These are phyloP conservation scores for Drosophila mettleri DNA, from an alignment of 2,888 invertebrate species.

Conservation along the genomic window DNA sequence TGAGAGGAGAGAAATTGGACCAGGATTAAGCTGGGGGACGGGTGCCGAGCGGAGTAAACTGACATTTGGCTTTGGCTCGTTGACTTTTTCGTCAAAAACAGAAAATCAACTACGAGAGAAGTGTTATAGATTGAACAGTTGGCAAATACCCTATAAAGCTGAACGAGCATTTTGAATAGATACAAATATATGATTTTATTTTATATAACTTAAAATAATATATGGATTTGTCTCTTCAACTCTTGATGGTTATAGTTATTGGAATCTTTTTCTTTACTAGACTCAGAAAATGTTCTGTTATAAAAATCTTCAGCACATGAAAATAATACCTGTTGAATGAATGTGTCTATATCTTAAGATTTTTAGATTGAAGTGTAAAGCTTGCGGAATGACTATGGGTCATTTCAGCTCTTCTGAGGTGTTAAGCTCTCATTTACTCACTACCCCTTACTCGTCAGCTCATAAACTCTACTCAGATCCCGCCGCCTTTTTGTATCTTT, in stretches of 20 bases:
- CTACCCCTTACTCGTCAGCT: no score
- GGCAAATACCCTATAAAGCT: neutral
- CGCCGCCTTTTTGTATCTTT: no score
- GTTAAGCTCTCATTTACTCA: neutral
- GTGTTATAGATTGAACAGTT: neutral
- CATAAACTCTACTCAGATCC: no score
- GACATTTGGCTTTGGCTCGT: slow-evolving; percentile 76
- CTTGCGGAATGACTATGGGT: no score
- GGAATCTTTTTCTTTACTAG: neutral
- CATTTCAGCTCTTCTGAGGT: no score
- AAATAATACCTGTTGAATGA: no score
- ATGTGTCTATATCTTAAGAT: no score
- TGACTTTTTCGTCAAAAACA: slow-evolving; percentile 55
- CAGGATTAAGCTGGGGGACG: neutral
- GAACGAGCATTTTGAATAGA: neutral
- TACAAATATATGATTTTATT: neutral
- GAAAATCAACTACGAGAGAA: slow-evolving; percentile 17
- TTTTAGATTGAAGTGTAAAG: no score
- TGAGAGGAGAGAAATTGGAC: neutral
- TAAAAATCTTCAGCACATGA: no score
- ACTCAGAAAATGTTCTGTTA: no score
- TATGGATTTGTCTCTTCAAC: neutral
- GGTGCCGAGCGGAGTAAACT: slow-evolving; percentile 18
- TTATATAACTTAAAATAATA: no score
- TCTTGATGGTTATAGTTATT: neutral